A percentile compares a stretch with the other conserved stretches of the same genome.
These are phyloP conservation scores for Fabriciana adippe DNA, from an alignment of 2,888 invertebrate genomes.

Conservation along the genomic window DNA sequence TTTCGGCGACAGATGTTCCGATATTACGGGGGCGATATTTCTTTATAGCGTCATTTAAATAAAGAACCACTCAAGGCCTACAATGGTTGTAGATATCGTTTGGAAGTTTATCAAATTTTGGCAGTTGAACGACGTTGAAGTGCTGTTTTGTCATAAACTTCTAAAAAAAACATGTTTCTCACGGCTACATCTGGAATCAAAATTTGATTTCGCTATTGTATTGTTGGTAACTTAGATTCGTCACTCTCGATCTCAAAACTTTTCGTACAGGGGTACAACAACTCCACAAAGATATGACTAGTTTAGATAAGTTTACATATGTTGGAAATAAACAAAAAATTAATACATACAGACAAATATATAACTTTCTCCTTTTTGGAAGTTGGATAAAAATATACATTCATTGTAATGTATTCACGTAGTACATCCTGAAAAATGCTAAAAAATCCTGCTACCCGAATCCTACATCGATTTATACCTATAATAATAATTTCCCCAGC, in stretches of 20 bases:
- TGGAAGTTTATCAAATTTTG: conserved; percentile 52
- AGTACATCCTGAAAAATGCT: no score
- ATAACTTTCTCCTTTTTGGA: no score
- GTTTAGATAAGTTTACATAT: no score
- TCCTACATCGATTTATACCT: background rate
- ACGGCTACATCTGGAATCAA: background rate
- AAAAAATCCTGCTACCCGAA: background rate
- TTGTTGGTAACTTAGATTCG: no score
- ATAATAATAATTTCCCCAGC: background rate
- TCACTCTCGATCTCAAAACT: no score
- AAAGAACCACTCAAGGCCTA: conserved; percentile 61
- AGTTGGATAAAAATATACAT: no score
- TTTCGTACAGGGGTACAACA: no score
- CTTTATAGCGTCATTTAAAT: conserved; percentile 75
- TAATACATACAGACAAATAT: no score
- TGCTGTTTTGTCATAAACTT: conserved; percentile 12
- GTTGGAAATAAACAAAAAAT: no score
- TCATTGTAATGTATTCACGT: no score
- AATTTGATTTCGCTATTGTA: background rate
- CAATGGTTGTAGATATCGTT: conserved; percentile 53
- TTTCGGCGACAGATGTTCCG: conserved; percentile 70
- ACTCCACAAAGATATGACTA: no score
- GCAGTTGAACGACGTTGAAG: conserved; percentile 15
- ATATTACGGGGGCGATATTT: conserved; percentile 67
- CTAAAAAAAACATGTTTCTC: background rate